Evolutionary conservation across 2,888 invertebrate species (phyloP).

Genomic region (Caenorhabditis virilis): DNA sequence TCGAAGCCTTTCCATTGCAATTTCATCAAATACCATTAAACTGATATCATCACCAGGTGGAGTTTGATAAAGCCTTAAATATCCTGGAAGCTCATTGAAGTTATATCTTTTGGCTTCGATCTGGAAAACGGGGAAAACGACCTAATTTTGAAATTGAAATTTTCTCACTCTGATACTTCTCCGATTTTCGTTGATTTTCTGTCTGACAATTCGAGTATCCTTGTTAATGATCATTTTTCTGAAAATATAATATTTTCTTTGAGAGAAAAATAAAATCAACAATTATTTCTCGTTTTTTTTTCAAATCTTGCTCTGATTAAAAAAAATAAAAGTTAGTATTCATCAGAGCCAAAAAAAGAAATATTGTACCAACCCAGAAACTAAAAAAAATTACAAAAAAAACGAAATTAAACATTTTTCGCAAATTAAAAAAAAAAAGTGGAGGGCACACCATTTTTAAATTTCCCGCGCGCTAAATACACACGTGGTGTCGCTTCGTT

Average conservation of each 20-base stretch:
- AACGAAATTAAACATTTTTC: too few relatives aligned
- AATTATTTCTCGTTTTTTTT: too few relatives aligned
- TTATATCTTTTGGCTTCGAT: conserved; percentile 2
- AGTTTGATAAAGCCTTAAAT: conserved; percentile 48
- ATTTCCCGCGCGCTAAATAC: conserved; percentile 8
- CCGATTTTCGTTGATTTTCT: conserved; percentile 15
- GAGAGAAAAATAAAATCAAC: too few relatives aligned
- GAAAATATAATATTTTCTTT: too few relatives aligned
- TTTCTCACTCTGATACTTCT: conserved; percentile 15
- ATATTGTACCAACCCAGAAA: too few relatives aligned
- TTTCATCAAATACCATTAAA: conserved; percentile 61
- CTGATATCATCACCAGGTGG: conserved; percentile 57
- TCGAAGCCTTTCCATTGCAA: conserved; percentile 55
- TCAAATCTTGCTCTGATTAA: too few relatives aligned
- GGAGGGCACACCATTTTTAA: neutral
- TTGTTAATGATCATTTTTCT: neutral
- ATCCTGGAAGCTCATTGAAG: conserved; percentile 5
- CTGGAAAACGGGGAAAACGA: neutral
- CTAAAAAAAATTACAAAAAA: conserved; percentile 3
- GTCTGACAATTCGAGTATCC: conserved; percentile 6
- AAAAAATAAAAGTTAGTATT: too few relatives aligned
- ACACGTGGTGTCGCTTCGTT: conserved; percentile 6
- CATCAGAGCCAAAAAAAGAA: too few relatives aligned
- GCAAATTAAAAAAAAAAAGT: neutral
- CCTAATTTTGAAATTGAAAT: neutral